Evolutionary conservation across 2,888 invertebrate species (phyloP), one percentile per base, ranked within the genome.

Genomic region (Gibbula magus): DNA sequence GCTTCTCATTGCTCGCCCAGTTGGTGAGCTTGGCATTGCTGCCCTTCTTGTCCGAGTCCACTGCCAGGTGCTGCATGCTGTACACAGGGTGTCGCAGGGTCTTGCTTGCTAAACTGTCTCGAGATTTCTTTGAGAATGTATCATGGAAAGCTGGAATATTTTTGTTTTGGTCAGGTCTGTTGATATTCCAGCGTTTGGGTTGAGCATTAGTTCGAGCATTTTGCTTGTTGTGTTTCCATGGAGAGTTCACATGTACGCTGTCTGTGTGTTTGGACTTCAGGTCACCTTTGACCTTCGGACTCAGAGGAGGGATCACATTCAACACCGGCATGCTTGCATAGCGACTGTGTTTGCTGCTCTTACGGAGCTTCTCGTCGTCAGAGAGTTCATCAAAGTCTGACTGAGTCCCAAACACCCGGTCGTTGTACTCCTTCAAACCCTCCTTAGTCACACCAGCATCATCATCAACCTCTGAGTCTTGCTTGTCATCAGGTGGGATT

Each of bases 261-360:
- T 75, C 52, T 45, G 45, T 10, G 13, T 45, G 45, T 45, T 45
- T 45, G 2, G 51, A 74, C n/a, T 74, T 32, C 45, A 45, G 35
- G 29, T 67, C n/a, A n/a, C 18, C 67, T 32, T 67, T 29, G 29
- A 29, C 35, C 18, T 75, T 32, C 18, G 54, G 32, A 53, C 20
- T 35, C 32, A 54, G 53, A 35, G 54, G 54, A 35, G 53, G 54
- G 20, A 39, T 70, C 74, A 52, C 51, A 80, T 81, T 85, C 22
- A 86, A 77, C 20, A 83, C 86, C 20, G 89, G 89, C 88, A 89
- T 86, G 78, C 89, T 89, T 66, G 86, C 83, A 78, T 86, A 88
- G 53, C 39, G 39, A 61, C 75, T 54, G 1, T 73, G 73, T 29
- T 80, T 80, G 13, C 39, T 75, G 13, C 0, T 25, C 8, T 74